Evolutionary conservation across 1,140 invertebrate genomes (phyloP).

Genomic region (Protaetia brevitarsis): DNA sequence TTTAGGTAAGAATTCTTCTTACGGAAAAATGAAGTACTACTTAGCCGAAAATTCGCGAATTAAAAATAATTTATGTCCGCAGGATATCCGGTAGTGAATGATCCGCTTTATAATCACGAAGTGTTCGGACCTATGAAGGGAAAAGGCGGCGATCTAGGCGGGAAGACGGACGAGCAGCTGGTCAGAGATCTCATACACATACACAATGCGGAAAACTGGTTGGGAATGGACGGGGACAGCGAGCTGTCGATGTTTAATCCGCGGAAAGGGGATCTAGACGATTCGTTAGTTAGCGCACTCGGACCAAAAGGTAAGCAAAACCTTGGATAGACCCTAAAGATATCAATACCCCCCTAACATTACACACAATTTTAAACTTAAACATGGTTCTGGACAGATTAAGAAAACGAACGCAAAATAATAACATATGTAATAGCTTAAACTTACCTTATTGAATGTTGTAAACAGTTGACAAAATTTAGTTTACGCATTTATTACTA

Average conservation of each 20-base stretch:
- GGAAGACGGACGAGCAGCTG: constrained; percentile 87
- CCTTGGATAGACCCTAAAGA: neutral
- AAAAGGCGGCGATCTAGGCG: constrained; percentile 86
- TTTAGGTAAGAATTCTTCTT: constrained; percentile 69
- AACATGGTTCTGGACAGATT: neutral
- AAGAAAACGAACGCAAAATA: constrained; percentile 9
- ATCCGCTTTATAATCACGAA: constrained; percentile 91
- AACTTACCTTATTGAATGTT: too few species aligned
- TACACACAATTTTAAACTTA: too few species aligned
- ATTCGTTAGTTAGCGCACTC: constrained; percentile 47
- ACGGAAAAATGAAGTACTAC: constrained; percentile 8
- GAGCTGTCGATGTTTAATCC: constrained; percentile 74
- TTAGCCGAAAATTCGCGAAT: neutral
- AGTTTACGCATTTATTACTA: too few species aligned
- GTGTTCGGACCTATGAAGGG: constrained; percentile 90
- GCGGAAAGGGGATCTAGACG: constrained; percentile 63
- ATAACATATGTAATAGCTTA: too few species aligned
- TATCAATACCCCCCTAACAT: too few species aligned
- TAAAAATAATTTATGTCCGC: constrained; percentile 29
- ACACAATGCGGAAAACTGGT: constrained; percentile 91
- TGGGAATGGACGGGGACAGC: constrained; percentile 86
- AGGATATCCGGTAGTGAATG: constrained; percentile 96
- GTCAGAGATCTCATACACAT: constrained; percentile 85
- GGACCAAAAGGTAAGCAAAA: constrained; percentile 41
- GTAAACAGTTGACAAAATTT: too few species aligned